Percentiles rank a stretch among this genome's conserved stretches.
phyloP scores from a whole-genome alignment of 35 echinoderm and acorn worm species.

The Ophioderma brevispina region DNA sequence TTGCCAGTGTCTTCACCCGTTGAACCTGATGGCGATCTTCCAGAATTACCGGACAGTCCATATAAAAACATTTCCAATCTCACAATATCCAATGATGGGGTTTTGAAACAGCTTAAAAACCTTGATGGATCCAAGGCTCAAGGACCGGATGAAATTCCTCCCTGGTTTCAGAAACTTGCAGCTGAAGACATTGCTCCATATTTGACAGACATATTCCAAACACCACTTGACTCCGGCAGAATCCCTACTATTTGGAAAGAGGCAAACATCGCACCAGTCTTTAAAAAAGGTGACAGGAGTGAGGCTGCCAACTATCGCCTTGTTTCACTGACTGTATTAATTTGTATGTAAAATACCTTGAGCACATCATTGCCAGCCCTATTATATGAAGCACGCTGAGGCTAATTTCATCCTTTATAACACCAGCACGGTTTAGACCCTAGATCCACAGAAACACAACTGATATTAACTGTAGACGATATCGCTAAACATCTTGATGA shows the following conservation, averaged over 20 bases:
- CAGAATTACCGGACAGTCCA: not conserved
- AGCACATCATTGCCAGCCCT: too few relatives aligned
- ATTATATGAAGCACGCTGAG: not conserved
- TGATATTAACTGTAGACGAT: too few relatives aligned
- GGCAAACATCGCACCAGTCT: not conserved
- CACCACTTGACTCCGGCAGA: conserved; percentile 28
- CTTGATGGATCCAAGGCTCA: conserved; percentile 20
- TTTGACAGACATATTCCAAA: conserved; percentile 42
- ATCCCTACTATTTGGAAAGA: not conserved
- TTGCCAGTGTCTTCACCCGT: conserved; percentile 21
- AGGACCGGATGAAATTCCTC: conserved; percentile 26
- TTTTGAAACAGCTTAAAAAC: conserved; percentile 22
- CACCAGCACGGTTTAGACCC: conserved; percentile 10
- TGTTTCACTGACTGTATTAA: conserved; percentile 31
- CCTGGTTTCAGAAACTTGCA: not conserved
- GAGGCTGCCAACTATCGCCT: conserved; percentile 30
- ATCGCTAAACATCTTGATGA: not conserved
- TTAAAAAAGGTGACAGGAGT: conserved; percentile 18
- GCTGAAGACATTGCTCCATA: conserved; percentile 25
- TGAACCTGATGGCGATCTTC: not conserved
- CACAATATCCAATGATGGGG: conserved; percentile 5
- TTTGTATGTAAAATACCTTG: not conserved
- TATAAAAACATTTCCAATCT: not conserved
- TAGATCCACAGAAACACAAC: not conserved
- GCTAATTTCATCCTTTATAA: not conserved